Evolutionary conservation across 2,888 invertebrate genomes (phyloP).

Genomic region (Scotopteryx bipunctaria): DNA sequence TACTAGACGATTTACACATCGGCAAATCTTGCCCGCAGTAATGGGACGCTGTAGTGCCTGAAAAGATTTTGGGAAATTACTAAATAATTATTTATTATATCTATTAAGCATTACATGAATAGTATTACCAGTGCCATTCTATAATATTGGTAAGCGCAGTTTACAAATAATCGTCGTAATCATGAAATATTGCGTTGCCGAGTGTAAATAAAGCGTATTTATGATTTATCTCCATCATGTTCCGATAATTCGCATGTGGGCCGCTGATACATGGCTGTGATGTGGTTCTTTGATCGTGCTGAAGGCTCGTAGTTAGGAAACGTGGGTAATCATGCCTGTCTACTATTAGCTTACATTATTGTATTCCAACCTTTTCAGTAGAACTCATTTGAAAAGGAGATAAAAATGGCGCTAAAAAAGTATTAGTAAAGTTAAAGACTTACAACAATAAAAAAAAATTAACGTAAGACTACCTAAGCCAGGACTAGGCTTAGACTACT

Average conservation of each 20-base stretch:
- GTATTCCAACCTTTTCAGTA: too few relatives aligned
- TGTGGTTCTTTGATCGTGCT: conserved; percentile 52
- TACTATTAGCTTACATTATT: too few relatives aligned
- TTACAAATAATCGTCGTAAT: conserved; percentile 45
- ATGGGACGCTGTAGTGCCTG: too few relatives aligned
- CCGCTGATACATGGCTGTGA: conserved; percentile 42
- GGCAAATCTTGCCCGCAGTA: too few relatives aligned
- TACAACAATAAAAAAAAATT: too few relatives aligned
- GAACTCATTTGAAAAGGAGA: too few relatives aligned
- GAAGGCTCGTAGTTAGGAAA: not conserved
- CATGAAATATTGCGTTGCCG: conserved; percentile 47
- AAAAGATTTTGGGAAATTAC: too few relatives aligned
- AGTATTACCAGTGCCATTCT: not conserved
- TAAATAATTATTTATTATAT: not conserved
- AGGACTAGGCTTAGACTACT: too few relatives aligned
- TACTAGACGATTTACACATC: too few relatives aligned
- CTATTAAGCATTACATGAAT: not conserved
- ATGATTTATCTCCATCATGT: conserved; percentile 50
- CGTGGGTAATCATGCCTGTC: not conserved
- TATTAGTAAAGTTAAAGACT: too few relatives aligned
- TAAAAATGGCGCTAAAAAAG: too few relatives aligned
- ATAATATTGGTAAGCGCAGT: conserved; percentile 30
- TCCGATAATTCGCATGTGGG: conserved; percentile 49
- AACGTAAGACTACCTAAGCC: too few relatives aligned
- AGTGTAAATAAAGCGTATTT: conserved; percentile 53